phyloP scores from a whole-genome alignment of 2,888 invertebrate genomes.

The Linnaemya tessellans region DNA sequence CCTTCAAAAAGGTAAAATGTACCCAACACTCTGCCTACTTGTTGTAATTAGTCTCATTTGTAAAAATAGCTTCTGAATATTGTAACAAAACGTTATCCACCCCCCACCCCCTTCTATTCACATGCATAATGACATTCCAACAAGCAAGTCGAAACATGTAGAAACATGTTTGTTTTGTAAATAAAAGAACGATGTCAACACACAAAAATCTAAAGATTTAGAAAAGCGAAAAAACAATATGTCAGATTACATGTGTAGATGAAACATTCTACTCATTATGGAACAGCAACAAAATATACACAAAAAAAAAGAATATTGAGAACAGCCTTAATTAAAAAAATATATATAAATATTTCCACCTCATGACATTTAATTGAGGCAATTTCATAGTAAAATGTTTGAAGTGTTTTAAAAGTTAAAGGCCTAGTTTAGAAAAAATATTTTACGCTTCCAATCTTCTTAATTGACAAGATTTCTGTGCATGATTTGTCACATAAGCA shows the following conservation, averaged over 20 bases:
- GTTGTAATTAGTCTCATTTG: slow-evolving; percentile 57
- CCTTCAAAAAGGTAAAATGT: neutral
- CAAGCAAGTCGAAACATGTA: slow-evolving; percentile 24
- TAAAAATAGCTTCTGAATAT: slow-evolving; percentile 41
- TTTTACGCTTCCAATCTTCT: too few species aligned
- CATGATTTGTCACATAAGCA: too few species aligned
- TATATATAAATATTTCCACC: neutral
- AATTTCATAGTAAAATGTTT: too few species aligned
- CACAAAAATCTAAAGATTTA: slow-evolving; percentile 20
- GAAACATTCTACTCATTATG: slow-evolving; percentile 17
- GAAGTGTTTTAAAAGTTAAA: neutral
- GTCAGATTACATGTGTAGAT: slow-evolving; percentile 24
- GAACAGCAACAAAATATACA: neutral
- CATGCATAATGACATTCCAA: slow-evolving; percentile 27
- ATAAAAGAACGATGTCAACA: neutral
- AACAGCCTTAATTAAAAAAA: neutral
- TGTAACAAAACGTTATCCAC: slow-evolving; percentile 25
- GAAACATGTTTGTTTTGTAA: slow-evolving; percentile 10
- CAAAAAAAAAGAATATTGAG: neutral
- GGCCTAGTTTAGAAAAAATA: too few species aligned
- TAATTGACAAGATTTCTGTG: too few species aligned
- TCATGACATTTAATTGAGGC: neutral
- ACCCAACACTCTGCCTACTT: neutral
- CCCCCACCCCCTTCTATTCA: neutral
- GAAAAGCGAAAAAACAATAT: slow-evolving; percentile 9